These are phyloP conservation scores for Parazoanthus swiftii DNA, from an alignment of 92 coral and sea anemone species.

Conservation along the genomic window DNA sequence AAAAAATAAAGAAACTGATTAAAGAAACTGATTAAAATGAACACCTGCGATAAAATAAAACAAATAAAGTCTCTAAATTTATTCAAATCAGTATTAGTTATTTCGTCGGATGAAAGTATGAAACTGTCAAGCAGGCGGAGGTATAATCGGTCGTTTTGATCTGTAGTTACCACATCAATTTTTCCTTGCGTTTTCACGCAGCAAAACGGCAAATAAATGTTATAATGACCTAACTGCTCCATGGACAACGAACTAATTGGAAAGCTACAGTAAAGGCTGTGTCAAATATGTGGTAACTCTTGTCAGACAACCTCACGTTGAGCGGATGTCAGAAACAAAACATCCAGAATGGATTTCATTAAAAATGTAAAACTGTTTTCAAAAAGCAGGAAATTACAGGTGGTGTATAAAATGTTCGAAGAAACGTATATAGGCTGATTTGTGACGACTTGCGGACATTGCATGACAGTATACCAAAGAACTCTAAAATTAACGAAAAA, in stretches of 20 bases:
- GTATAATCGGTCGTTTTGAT: neutral
- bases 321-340: neutral
- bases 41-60: no score
- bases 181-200: neutral
- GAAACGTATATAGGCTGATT: neutral
- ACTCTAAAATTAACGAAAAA: no score
- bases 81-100: no score
- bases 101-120: neutral
- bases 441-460: no score
- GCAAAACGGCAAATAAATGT: neutral
- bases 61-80: no score
- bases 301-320: neutral
- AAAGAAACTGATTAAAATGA: neutral
- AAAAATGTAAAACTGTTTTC: neutral
- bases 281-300: neutral
- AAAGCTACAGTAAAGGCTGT: neutral
- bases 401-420: neutral
- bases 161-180: neutral
- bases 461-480: neutral
- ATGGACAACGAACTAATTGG: neutral
- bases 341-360: neutral
- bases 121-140: neutral
- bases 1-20: no score
- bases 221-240: neutral
- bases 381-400: neutral